Evolutionary conservation across 1,140 invertebrate genomes (phyloP).

Genomic region (Rhopalosiphum maidis): DNA sequence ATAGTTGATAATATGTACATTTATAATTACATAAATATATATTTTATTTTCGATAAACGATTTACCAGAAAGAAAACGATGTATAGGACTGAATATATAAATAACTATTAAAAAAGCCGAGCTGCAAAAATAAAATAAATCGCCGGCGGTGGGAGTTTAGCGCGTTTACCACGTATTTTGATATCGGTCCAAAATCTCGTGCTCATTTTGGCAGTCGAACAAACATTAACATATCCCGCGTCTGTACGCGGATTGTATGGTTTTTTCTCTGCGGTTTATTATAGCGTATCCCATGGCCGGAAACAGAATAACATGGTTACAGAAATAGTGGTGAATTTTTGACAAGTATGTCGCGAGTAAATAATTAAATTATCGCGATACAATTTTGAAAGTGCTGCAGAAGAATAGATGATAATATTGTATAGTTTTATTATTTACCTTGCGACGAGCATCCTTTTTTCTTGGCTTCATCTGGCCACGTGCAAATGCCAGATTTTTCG

Average conservation of each 20-base stretch:
- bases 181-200: constrained; percentile 36
- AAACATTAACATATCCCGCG: constrained; percentile 29
- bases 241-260: background rate
- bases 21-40: background rate
- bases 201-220: constrained; percentile 45
- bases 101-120: constrained; percentile 39
- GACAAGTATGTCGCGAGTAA: background rate
- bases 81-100: constrained; percentile 8
- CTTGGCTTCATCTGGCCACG: constrained; percentile 89
- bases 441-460: constrained; percentile 82
- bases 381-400: background rate
- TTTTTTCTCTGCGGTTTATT: constrained; percentile 34
- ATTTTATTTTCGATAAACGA: background rate
- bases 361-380: background rate
- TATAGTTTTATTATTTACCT: constrained; percentile 64
- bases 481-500: constrained; percentile 86
- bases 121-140: constrained; percentile 48
- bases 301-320: background rate
- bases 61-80: constrained; percentile 1
- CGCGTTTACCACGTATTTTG: constrained; percentile 14
- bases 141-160: constrained; percentile 29
- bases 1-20: background rate
- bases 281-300: background rate
- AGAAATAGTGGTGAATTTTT: background rate
- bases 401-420: background rate